Conservation (phyloP, 2,888 invertebrate genomes). For the Elaeidobius kamerunicus region DNA sequence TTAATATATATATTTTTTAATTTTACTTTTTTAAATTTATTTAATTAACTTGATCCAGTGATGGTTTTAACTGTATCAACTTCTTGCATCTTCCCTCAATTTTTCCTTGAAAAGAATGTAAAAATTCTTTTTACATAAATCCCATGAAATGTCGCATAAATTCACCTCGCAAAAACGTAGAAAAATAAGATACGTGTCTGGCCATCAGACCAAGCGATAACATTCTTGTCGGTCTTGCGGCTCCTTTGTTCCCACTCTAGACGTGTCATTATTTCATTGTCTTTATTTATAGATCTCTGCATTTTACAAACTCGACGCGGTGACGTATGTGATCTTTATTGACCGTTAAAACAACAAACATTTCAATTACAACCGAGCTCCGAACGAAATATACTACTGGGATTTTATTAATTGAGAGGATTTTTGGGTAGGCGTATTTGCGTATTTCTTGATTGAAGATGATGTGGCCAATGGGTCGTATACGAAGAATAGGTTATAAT, state of each 20-base stretch:
- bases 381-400: neutral
- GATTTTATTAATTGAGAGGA: neutral
- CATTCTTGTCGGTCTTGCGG: conserved; percentile 10
- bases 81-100: too few relatives aligned
- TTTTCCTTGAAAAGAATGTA: too few relatives aligned
- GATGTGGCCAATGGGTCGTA: too few relatives aligned
- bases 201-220: conserved; percentile 5
- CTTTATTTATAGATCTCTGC: conserved; percentile 12
- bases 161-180: neutral
- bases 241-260: conserved; percentile 8
- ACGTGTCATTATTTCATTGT: conserved; percentile 21
- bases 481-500: too few relatives aligned
- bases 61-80: too few relatives aligned
- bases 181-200: neutral
- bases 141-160: too few relatives aligned
- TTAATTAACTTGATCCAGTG: too few relatives aligned
- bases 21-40: too few relatives aligned
- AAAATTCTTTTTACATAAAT: too few relatives aligned
- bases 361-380: conserved; percentile 4
- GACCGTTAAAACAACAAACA: neutral
- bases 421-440: neutral
- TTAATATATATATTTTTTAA: too few relatives aligned
- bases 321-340: conserved; percentile 15
- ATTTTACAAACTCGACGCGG: conserved; percentile 4
- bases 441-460: too few relatives aligned